A percentile compares a stretch with the other conserved stretches of the same genome.
phyloP scores from a whole-genome alignment of 1,140 invertebrate genomes.

The Drosophila willistoni region DNA sequence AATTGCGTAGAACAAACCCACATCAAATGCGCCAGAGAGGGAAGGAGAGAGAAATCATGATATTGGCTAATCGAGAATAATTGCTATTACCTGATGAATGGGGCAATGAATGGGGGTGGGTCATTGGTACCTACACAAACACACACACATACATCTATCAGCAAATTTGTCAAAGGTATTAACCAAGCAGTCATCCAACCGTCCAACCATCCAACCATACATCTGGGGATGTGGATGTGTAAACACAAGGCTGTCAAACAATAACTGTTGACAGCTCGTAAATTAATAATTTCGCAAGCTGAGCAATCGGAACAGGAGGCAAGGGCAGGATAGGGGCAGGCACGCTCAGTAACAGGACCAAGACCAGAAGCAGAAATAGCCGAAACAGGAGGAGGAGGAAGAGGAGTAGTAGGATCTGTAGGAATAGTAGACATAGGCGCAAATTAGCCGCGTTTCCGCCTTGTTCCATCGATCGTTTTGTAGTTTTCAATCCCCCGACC shows the following conservation, averaged over 20 bases:
- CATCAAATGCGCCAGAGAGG: background rate
- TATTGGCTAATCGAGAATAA: conserved; percentile 76
- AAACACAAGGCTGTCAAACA: conserved; percentile 68
- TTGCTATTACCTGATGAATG: conserved; percentile 66
- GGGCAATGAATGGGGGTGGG: background rate
- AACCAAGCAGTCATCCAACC: conserved; percentile 36
- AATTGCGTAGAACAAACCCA: conserved; percentile 67
- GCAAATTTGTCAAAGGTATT: conserved; percentile 71
- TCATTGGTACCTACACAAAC: conserved; percentile 4
- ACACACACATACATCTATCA: conserved; percentile 15
- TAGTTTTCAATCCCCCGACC: conserved; percentile 8
- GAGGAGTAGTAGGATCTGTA: conserved; percentile 8
- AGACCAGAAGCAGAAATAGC: conserved; percentile 20
- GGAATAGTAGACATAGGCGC: conserved; percentile 42
- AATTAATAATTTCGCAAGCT: conserved; percentile 78
- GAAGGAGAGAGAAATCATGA: conserved; percentile 33
- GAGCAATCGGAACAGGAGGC: conserved; percentile 30
- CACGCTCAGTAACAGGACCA: conserved; percentile 3
- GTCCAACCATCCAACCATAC: conserved; percentile 3
- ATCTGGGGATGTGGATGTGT: conserved; percentile 51
- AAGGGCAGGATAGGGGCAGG: background rate
- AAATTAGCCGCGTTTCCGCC: conserved; percentile 80
- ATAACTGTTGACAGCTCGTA: conserved; percentile 81
- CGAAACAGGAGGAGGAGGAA: background rate
- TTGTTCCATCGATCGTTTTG: conserved; percentile 47